Evolutionary conservation across 2,113 vertebrate genomes (phyloP).

Genomic region (Sorex fumeus): DNA sequence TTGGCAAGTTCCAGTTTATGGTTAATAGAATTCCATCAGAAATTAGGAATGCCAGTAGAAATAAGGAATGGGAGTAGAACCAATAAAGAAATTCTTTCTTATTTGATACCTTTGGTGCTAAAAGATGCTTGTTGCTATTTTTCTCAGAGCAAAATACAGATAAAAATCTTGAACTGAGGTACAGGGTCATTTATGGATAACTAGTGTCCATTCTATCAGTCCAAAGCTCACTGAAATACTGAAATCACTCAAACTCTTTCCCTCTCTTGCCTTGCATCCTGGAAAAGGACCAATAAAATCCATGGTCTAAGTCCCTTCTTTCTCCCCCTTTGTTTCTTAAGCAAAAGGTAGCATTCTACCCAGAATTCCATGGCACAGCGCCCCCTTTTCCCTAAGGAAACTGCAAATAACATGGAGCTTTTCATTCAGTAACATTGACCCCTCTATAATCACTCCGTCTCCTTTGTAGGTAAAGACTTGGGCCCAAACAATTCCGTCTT

Average conservation of each 20-base stretch:
- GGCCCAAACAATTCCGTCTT: neutral
- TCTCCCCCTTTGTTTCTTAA: neutral
- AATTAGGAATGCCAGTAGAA: conserved; percentile 3
- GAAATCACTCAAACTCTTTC: neutral
- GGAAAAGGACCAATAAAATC: neutral
- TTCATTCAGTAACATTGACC: neutral
- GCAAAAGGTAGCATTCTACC: neutral
- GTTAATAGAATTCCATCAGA: conserved; percentile 12
- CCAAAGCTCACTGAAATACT: neutral
- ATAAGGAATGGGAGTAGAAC: neutral
- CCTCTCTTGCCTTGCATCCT: neutral
- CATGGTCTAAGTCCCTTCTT: neutral
- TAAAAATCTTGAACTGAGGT: conserved; percentile 22
- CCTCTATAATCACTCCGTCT: neutral
- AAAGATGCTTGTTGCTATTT: neutral
- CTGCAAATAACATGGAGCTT: neutral
- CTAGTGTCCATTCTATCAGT: neutral
- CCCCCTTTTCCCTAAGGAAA: neutral
- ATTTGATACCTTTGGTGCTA: neutral
- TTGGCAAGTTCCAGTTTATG: neutral
- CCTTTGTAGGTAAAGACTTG: neutral
- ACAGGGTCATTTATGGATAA: neutral
- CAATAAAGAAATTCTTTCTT: neutral
- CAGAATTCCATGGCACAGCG: neutral
- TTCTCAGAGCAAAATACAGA: neutral